Percentiles rank a stretch among this genome's conserved stretches.
Conservation (phyloP, 2,888 invertebrate species). For the Limenitis camilla region DNA sequence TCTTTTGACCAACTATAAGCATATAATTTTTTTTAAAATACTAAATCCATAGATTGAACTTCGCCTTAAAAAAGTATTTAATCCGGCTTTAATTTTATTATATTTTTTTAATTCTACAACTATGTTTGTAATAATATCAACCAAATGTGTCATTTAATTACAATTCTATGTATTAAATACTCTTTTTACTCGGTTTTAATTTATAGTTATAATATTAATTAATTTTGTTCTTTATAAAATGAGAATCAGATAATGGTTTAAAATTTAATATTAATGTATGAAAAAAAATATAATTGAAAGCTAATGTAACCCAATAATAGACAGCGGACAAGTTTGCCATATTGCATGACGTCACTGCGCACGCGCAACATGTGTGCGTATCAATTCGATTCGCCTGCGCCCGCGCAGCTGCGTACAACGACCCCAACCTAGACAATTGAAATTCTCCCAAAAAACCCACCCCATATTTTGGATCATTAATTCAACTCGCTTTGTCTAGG, state of each 20-base stretch:
- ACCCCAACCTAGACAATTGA: constrained; percentile 46
- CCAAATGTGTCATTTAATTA: too few relatives aligned
- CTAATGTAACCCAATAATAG: constrained; percentile 12
- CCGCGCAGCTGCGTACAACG: constrained; percentile 66
- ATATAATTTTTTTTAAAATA: too few relatives aligned
- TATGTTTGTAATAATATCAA: too few relatives aligned
- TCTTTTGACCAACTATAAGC: too few relatives aligned
- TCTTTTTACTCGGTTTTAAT: too few relatives aligned
- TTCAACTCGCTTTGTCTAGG: constrained; percentile 60
- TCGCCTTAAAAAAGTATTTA: too few relatives aligned
- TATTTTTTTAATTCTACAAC: too few relatives aligned
- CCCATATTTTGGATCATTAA: constrained; percentile 63
- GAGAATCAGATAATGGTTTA: background rate
- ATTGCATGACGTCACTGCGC: constrained; percentile 45
- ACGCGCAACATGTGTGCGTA: constrained; percentile 51
- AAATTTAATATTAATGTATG: background rate
- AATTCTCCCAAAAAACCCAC: constrained; percentile 47
- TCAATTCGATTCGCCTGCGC: constrained; percentile 66
- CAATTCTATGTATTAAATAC: too few relatives aligned
- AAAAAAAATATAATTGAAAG: background rate
- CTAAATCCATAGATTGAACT: too few relatives aligned
- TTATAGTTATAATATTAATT: too few relatives aligned
- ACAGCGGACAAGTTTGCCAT: constrained; percentile 19
- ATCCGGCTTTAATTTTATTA: too few relatives aligned
- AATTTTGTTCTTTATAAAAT: too few relatives aligned